A percentile compares a stretch with the other conserved stretches of the same genome.
phyloP scores from a whole-genome alignment of 2,113 vertebrate genomes.

The Canis aureus region DNA sequence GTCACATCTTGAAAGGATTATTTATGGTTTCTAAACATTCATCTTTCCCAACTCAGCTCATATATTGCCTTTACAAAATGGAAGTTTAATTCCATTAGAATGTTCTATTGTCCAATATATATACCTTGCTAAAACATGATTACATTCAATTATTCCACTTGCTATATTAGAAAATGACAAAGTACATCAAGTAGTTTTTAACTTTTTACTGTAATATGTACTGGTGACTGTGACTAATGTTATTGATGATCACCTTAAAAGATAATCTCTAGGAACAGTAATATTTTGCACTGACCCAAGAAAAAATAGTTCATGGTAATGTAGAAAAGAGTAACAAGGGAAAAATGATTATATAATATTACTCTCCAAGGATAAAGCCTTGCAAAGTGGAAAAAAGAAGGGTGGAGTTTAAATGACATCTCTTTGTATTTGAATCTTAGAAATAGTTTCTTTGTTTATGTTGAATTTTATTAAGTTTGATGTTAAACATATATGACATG shows the following conservation, averaged over 20 bases:
- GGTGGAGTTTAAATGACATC: not conserved
- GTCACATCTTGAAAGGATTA: slow-evolving; percentile 65
- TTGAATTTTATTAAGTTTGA: not conserved
- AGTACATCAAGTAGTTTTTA: slow-evolving; percentile 32
- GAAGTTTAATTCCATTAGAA: slow-evolving; percentile 52
- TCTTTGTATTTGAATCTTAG: slow-evolving; percentile 48
- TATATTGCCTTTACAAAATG: slow-evolving; percentile 51
- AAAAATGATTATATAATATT: not conserved
- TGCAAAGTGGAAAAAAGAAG: not conserved
- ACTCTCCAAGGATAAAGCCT: not conserved
- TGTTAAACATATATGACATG: not conserved
- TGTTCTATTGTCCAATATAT: slow-evolving; percentile 34
- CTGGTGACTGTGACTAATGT: slow-evolving; percentile 12
- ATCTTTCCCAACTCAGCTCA: slow-evolving; percentile 22
- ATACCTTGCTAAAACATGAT: slow-evolving; percentile 48
- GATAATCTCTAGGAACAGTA: not conserved
- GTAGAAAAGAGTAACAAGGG: slow-evolving; percentile 36
- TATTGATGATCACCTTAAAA: slow-evolving; percentile 46
- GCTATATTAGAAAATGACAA: slow-evolving; percentile 68
- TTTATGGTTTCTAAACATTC: slow-evolving; percentile 71
- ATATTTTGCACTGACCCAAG: slow-evolving; percentile 39
- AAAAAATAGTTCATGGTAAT: slow-evolving; percentile 47
- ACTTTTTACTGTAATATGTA: slow-evolving; percentile 17
- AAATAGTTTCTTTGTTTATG: slow-evolving; percentile 44
- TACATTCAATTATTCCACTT: slow-evolving; percentile 54